Evolutionary conservation across 2,888 invertebrate species (phyloP).

Genomic region (Ichneumon xanthorius): DNA sequence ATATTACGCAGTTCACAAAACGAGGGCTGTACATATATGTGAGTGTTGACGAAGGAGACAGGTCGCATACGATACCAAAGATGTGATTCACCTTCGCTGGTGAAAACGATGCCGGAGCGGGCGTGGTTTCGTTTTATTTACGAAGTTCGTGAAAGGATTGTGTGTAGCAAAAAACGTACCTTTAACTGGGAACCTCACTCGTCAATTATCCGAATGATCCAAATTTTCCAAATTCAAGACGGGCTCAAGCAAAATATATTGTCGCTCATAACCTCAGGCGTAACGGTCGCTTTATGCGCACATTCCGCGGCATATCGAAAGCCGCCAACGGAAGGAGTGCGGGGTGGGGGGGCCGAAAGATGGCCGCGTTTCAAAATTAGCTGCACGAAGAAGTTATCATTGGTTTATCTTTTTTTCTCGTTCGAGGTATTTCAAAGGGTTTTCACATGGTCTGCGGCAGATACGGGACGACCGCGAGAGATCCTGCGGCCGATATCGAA

Average conservation of each 20-base stretch:
- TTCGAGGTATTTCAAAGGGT: neutral
- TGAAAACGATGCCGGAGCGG: slow-evolving; percentile 15
- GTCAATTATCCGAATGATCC: slow-evolving; percentile 13
- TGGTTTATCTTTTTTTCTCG: neutral
- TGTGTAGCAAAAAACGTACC: slow-evolving; percentile 16
- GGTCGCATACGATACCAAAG: slow-evolving; percentile 46
- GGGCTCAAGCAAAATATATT: neutral
- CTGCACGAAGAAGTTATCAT: neutral
- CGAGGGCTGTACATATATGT: neutral
- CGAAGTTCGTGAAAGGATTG: neutral
- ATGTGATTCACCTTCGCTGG: slow-evolving; percentile 27
- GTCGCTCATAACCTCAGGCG: slow-evolving; percentile 7
- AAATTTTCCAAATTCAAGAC: neutral
- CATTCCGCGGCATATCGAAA: neutral
- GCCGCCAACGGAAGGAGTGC: neutral
- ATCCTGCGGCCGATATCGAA: neutral
- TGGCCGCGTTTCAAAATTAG: neutral
- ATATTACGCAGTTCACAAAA: slow-evolving; percentile 2
- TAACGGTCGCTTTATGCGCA: slow-evolving; percentile 19
- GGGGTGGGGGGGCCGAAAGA: neutral
- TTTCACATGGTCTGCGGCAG: no score
- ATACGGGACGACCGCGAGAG: neutral
- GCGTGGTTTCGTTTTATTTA: slow-evolving; percentile 18
- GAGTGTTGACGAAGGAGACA: slow-evolving; percentile 14
- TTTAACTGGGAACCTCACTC: neutral